Evolutionary conservation across 2,888 invertebrate genomes (phyloP).

Genomic region (Cephonodes hylas): DNA sequence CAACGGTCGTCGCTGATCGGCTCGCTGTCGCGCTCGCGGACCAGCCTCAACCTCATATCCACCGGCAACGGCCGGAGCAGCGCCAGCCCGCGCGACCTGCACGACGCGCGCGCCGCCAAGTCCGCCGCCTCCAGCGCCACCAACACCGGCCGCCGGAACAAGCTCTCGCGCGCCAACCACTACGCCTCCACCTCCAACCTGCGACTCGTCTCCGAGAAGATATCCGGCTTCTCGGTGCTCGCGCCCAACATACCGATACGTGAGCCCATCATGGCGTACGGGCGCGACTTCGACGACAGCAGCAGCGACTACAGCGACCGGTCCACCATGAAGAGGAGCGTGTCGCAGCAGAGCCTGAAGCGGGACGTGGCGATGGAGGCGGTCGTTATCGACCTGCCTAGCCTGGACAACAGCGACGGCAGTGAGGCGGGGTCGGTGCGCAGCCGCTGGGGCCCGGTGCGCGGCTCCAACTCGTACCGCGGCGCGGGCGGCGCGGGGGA

Average conservation of each 20-base stretch:
- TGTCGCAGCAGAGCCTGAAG: constrained; percentile 67
- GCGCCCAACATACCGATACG: constrained; percentile 46
- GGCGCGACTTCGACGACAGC: constrained; percentile 36
- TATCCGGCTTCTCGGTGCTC: constrained; percentile 71
- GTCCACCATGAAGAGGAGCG: constrained; percentile 51
- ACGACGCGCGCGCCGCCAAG: constrained; percentile 41
- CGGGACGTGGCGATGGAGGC: constrained; percentile 69
- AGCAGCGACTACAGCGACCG: constrained; percentile 30
- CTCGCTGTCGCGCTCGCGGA: constrained; percentile 79
- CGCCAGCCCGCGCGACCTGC: constrained; percentile 48
- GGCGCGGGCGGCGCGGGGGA: constrained; percentile 27
- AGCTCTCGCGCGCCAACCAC: constrained; percentile 50
- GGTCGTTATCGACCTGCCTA: constrained; percentile 67
- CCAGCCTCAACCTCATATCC: constrained; percentile 71
- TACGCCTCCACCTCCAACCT: constrained; percentile 70
- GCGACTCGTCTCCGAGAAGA: constrained; percentile 67
- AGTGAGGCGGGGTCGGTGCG: constrained; percentile 44
- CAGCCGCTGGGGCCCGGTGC: constrained; percentile 73
- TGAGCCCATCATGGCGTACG: constrained; percentile 72
- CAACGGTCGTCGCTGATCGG: constrained; percentile 76
- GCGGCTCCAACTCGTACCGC: constrained; percentile 70
- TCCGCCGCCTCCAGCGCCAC: constrained; percentile 52
- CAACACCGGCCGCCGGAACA: constrained; percentile 54
- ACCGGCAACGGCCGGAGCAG: constrained; percentile 58
- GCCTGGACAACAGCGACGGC: constrained; percentile 40